phyloP scores from a whole-genome alignment of 2,113 vertebrate genomes.

The Thermophis baileyi region DNA sequence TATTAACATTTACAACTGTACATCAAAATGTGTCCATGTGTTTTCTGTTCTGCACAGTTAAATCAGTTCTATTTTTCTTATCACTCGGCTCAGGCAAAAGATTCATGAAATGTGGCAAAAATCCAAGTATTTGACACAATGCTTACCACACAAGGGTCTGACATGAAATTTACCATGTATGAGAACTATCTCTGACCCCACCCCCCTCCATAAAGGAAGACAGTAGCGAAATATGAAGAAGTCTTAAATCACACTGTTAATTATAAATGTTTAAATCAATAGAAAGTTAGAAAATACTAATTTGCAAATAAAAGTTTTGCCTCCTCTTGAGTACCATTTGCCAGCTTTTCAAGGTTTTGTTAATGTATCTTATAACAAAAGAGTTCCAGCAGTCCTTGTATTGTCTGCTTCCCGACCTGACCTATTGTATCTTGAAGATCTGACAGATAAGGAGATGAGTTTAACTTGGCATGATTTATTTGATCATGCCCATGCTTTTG shows the following conservation, averaged over 20 bases:
- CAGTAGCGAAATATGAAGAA: neutral
- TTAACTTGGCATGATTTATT: neutral
- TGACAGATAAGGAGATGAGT: neutral
- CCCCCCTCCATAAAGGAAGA: neutral
- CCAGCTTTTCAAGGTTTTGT: neutral
- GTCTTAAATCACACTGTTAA: constrained; percentile 7
- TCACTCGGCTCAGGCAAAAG: constrained; percentile 1
- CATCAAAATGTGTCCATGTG: constrained; percentile 4
- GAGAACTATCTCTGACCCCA: neutral
- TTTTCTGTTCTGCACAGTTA: neutral
- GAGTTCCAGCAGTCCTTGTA: neutral
- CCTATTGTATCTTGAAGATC: neutral
- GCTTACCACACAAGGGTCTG: neutral
- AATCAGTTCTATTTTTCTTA: neutral
- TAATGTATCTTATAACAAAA: constrained; percentile 8
- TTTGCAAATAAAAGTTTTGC: constrained; percentile 31
- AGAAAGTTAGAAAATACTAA: constrained; percentile 44
- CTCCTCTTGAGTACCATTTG: constrained; percentile 35
- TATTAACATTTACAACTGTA: neutral
- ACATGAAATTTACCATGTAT: constrained; percentile 7
- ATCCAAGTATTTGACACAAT: neutral
- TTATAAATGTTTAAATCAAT: constrained; percentile 2
- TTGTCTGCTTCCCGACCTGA: neutral
- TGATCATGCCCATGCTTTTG: neutral
- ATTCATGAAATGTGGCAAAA: neutral